Evolutionary conservation across 2,888 invertebrate genomes (phyloP).

Genomic region (Catocala sponsa): DNA sequence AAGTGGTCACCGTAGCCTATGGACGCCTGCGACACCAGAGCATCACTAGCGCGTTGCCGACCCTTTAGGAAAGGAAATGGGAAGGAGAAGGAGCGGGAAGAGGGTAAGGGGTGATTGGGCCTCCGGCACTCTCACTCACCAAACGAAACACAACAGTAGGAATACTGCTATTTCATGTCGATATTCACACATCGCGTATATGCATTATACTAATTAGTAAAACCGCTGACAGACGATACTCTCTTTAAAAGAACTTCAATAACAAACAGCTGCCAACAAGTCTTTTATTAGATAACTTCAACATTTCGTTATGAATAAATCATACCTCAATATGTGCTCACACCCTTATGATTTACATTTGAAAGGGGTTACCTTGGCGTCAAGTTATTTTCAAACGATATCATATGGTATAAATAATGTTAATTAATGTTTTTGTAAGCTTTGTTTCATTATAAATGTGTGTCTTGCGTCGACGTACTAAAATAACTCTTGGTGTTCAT

Average conservation of each 20-base stretch:
- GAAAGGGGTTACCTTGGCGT: slow-evolving; percentile 52
- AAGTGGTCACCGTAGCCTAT: too few relatives aligned
- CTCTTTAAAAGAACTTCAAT: slow-evolving; percentile 11
- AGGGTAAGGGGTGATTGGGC: too few relatives aligned
- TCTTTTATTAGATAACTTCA: slow-evolving; percentile 32
- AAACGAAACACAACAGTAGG: too few relatives aligned
- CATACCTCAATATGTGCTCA: slow-evolving; percentile 56
- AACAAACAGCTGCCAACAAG: slow-evolving; percentile 43
- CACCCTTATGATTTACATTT: slow-evolving; percentile 66
- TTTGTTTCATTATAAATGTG: slow-evolving; percentile 23
- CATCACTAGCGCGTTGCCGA: too few relatives aligned
- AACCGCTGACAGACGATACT: slow-evolving; percentile 8
- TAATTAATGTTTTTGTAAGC: slow-evolving; percentile 42
- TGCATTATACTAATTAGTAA: neutral
- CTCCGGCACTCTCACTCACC: too few relatives aligned
- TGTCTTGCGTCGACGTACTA: slow-evolving; percentile 7
- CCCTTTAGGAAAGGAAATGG: too few relatives aligned
- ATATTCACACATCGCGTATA: too few relatives aligned
- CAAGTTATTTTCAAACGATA: slow-evolving; percentile 41
- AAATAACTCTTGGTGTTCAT: slow-evolving; percentile 8
- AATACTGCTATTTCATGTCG: too few relatives aligned
- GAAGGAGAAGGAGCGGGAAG: too few relatives aligned
- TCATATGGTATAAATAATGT: slow-evolving; percentile 53
- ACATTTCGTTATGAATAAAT: slow-evolving; percentile 58
- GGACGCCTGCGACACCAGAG: too few relatives aligned